A percentile compares a stretch with the other conserved stretches of the same genome.
Conservation (phyloP, 2,113 vertebrate species). For the Pimephales promelas region DNA sequence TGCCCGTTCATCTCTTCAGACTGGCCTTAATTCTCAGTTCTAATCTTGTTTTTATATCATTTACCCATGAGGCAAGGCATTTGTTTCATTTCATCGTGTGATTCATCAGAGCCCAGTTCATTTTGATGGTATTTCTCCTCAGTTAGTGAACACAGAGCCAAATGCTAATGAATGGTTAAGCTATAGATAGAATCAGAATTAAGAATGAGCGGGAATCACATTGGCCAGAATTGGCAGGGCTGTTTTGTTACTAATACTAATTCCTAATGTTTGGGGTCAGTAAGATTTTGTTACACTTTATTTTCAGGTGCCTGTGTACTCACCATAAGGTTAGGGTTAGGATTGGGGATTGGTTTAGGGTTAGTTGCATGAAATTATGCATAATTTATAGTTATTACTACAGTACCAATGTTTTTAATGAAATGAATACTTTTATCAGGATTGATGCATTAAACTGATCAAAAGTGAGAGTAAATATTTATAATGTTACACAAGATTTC, state of each 20-base stretch:
- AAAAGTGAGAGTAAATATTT: neutral
- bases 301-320: too few relatives aligned
- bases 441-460: neutral
- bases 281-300: neutral
- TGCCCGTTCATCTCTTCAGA: conserved; percentile 27
- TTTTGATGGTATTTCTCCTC: conserved; percentile 38
- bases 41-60: conserved; percentile 26
- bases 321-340: too few relatives aligned
- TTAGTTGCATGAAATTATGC: too few relatives aligned
- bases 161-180: neutral
- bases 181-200: conserved; percentile 22
- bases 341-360: too few relatives aligned
- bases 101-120: conserved; percentile 34
- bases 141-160: neutral
- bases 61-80: neutral
- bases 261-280: neutral
- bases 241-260: neutral
- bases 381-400: too few relatives aligned
- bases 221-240: neutral
- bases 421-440: neutral
- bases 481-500: neutral
- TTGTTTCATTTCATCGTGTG: conserved; percentile 6
- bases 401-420: neutral
- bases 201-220: neutral
- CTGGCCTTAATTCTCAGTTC: conserved; percentile 3